These are phyloP conservation scores for Protobothrops flavoviridis DNA, from an alignment of 2,113 vertebrate species.

Conservation along the genomic window DNA sequence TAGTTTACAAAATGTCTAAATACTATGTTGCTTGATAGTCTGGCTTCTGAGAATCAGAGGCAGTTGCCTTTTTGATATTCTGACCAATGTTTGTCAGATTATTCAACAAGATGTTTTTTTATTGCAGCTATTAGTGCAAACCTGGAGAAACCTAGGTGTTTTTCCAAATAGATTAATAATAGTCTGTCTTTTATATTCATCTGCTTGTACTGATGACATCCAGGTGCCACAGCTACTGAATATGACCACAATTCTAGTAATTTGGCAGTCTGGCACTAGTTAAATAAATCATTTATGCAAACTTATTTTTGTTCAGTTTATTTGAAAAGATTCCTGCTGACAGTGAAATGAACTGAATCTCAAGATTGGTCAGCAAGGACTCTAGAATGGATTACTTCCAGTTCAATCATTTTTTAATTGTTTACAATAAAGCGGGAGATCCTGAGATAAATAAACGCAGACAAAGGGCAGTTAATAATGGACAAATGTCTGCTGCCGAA, in stretches of 20 bases:
- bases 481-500: background rate
- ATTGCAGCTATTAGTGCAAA: slow-evolving; percentile 10
- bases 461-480: background rate
- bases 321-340: background rate
- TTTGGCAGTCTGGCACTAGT: background rate
- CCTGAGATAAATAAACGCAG: background rate
- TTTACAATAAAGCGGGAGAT: background rate
- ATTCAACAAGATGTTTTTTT: slow-evolving; percentile 71
- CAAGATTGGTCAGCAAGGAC: background rate
- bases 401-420: background rate
- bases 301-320: background rate
- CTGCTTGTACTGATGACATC: slow-evolving; percentile 16
- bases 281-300: background rate
- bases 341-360: background rate
- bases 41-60: slow-evolving; percentile 69
- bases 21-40: slow-evolving; percentile 69
- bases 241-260: background rate
- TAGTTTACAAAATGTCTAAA: slow-evolving; percentile 70
- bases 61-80: slow-evolving; percentile 69
- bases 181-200: background rate
- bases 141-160: slow-evolving; percentile 27
- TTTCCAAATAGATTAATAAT: slow-evolving; percentile 32
- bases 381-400: background rate
- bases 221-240: background rate
- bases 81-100: slow-evolving; percentile 74